Conservation (phyloP, 2,888 invertebrate genomes). For the Formica aserva region DNA sequence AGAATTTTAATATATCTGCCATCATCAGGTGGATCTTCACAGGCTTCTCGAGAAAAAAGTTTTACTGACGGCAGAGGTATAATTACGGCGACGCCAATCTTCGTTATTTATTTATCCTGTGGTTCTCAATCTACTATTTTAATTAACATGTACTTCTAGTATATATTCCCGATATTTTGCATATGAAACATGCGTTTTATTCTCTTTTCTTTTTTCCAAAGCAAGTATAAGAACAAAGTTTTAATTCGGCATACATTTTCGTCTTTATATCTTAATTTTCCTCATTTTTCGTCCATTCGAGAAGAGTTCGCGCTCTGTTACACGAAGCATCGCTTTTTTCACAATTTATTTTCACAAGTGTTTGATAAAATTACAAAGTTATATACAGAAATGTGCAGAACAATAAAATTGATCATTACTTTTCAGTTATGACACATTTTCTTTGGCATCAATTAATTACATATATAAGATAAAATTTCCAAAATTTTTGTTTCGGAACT, state of each 20-base stretch:
- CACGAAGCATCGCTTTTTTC: background rate
- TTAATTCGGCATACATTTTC: background rate
- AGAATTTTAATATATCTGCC: slow-evolving; percentile 58
- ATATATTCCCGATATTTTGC: background rate
- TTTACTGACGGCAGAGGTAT: background rate
- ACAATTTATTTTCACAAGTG: background rate
- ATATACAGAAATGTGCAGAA: background rate
- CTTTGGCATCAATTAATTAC: background rate
- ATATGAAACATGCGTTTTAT: background rate
- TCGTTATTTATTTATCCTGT: background rate
- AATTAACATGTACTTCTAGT: slow-evolving; percentile 10
- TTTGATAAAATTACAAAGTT: background rate
- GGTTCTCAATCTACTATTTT: background rate
- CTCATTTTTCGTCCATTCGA: background rate
- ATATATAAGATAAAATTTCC: background rate
- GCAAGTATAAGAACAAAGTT: background rate
- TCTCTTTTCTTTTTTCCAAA: background rate
- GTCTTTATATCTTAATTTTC: slow-evolving; percentile 13
- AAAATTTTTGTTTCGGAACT: background rate
- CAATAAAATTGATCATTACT: slow-evolving; percentile 2
- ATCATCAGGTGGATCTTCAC: background rate
- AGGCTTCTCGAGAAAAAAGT: background rate
- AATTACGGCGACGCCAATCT: slow-evolving; percentile 23
- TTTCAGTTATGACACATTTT: background rate
- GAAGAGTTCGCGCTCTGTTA: background rate